A percentile compares a stretch with the other conserved stretches of the same genome.
phyloP scores from a whole-genome alignment of 2,888 invertebrate species.

The Platycheirus albimanus region DNA sequence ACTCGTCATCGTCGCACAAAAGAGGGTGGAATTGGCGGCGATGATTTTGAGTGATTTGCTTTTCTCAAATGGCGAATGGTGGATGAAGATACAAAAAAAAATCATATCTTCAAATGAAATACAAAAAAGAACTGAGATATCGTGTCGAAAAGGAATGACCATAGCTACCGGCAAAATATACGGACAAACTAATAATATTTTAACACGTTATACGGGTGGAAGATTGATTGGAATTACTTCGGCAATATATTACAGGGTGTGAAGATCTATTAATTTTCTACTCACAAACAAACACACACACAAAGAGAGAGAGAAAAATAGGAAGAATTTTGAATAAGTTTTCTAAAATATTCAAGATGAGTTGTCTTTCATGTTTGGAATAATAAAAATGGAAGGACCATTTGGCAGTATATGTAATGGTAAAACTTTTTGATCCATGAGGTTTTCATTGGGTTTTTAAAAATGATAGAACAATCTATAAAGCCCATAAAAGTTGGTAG shows the following conservation, averaged over 20 bases:
- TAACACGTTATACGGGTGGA: constrained; percentile 36
- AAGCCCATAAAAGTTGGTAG: not conserved
- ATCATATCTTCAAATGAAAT: not conserved
- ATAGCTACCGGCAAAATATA: not conserved
- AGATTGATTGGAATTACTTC: constrained; percentile 55
- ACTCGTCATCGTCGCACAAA: too few species aligned
- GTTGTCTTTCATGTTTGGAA: constrained; percentile 12
- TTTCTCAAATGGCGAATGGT: not conserved
- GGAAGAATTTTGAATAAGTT: not conserved
- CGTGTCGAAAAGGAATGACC: constrained; percentile 32
- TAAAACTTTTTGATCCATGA: constrained; percentile 21
- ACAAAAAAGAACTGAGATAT: too few species aligned
- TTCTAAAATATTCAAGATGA: not conserved
- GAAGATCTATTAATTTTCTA: constrained; percentile 30
- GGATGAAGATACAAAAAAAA: constrained; percentile 1
- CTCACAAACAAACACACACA: not conserved
- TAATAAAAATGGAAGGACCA: constrained; percentile 18
- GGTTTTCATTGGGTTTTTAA: constrained; percentile 8
- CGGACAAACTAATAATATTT: constrained; percentile 51
- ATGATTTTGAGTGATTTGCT: constrained; percentile 26
- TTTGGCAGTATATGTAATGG: not conserved
- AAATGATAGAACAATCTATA: not conserved
- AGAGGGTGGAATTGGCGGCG: constrained; percentile 12
- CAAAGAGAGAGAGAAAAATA: not conserved
- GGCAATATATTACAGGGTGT: constrained; percentile 44